Base-by-base conservation (phyloP, 1,140 invertebrate genomes). In the Neodiprion virginianus region DNA sequence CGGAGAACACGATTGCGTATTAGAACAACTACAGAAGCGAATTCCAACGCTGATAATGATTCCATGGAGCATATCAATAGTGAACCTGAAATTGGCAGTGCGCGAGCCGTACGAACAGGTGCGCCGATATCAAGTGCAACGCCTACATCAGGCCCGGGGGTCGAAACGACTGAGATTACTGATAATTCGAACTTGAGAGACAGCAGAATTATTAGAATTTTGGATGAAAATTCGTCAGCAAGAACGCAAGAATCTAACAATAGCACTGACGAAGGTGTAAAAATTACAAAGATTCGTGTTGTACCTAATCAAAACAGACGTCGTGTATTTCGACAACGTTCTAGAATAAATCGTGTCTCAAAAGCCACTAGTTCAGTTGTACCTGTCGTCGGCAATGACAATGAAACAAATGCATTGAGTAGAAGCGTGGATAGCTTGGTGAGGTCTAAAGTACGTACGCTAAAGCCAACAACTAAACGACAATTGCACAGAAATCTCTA, bases 1-100 rank as follows among this genome's bases (percentile, higher is more conserved):
- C 12, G 12, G n/a, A 69, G 40, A 10, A 48, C 48, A 68, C 66
- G 67, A n/a, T 53, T 28, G n/a, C 72, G 72, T 50, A 67, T 48
- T 17, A 71, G 48, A 14, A 71, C 72, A 17, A 8, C 73, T 47
- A 48, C 67, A 1, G 50, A 53, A 53, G 10, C 50, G 50, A 53
- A 14, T n/a, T 53, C 50, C n/a, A 14, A 53, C 50, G 0, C 17
- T 21, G 17, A 21, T 21, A 21, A 21, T 21, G 50, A 53, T 53
- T 53, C 10, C n/a, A 11, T 53, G 50, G 50, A 53, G 1, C 1
- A 10, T 10, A 53, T 53, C 50, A 14, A 11, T 1, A 10, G 1
- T n/a, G 50, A 53, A 14, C 50, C 1, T 53, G n/a, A 53, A 11
- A 53, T 53, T 11, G n/a, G 1, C 50, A 53, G 50, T 10, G 50